Conservation (phyloP, 2,888 invertebrate genomes). For the Lasioglossum morio region DNA sequence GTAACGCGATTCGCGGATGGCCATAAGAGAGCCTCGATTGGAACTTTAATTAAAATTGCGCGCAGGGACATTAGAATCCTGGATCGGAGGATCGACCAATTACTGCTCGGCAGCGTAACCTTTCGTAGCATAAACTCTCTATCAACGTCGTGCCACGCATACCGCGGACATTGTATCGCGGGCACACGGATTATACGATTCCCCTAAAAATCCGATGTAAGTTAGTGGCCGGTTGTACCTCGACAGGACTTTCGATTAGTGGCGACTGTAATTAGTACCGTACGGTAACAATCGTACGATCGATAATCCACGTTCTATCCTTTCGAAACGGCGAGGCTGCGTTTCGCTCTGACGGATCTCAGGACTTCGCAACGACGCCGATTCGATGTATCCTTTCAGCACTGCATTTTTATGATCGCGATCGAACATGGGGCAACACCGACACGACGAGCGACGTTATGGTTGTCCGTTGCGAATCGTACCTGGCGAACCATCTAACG, state of each 20-base stretch:
- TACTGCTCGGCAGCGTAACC: background rate
- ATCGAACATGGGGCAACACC: slow-evolving; percentile 4
- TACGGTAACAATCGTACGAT: slow-evolving; percentile 9
- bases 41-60: slow-evolving; percentile 13
- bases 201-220: slow-evolving; percentile 1
- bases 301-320: slow-evolving; percentile 21
- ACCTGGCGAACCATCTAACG: background rate
- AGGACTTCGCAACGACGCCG: background rate
- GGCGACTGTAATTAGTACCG: background rate
- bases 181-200: background rate
- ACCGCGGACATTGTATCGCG: slow-evolving; percentile 3
- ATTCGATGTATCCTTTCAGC: slow-evolving; percentile 1
- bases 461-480: background rate
- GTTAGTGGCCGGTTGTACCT: background rate
- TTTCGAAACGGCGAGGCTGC: slow-evolving; percentile 15
- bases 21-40: background rate
- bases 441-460: background rate
- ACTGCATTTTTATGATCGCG: background rate
- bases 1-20: background rate
- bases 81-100: background rate
- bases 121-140: background rate
- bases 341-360: slow-evolving; percentile 16
- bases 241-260: background rate
- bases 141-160: background rate
- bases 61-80: background rate